Percentiles rank a stretch among this genome's conserved stretches.
Evolutionary conservation across 2,113 vertebrate genomes (phyloP).

Genomic region (Zosterops japonicus): DNA sequence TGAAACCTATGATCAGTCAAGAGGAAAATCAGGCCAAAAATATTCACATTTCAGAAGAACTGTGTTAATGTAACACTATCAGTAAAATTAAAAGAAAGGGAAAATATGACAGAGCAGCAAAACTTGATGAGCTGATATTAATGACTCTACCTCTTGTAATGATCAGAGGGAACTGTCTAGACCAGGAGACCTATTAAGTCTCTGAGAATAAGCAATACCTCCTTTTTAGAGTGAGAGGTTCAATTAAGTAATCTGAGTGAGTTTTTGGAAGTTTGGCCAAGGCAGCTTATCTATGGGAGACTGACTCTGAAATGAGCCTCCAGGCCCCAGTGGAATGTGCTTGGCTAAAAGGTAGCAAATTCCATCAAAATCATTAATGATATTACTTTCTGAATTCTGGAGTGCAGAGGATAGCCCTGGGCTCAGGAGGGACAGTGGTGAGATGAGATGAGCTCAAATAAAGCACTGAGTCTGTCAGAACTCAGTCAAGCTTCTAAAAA

Average conservation of each 20-base stretch:
- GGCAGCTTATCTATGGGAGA: background rate
- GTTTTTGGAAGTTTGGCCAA: slow-evolving; percentile 35
- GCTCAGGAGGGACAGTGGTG: background rate
- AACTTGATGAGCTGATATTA: slow-evolving; percentile 17
- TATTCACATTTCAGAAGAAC: background rate
- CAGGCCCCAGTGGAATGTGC: background rate
- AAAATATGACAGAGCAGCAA: background rate
- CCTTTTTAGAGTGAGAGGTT: background rate
- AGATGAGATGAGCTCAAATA: slow-evolving; percentile 11
- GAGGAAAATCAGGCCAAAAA: background rate
- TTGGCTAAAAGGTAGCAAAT: slow-evolving; percentile 11
- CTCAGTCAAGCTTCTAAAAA: slow-evolving; percentile 29
- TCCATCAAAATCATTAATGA: slow-evolving; percentile 23
- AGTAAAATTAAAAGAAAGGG: background rate
- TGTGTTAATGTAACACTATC: background rate
- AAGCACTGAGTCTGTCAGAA: background rate
- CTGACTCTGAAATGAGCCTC: background rate
- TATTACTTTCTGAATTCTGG: background rate
- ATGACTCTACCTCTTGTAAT: background rate
- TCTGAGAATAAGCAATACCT: background rate
- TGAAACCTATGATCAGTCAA: background rate
- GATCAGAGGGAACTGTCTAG: slow-evolving; percentile 3
- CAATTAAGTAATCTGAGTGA: slow-evolving; percentile 33
- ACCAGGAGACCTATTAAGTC: slow-evolving; percentile 12
- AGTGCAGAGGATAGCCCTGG: background rate